Conservation (phyloP, 2,797 vertebrate genomes). For the Florisuga fusca region DNA sequence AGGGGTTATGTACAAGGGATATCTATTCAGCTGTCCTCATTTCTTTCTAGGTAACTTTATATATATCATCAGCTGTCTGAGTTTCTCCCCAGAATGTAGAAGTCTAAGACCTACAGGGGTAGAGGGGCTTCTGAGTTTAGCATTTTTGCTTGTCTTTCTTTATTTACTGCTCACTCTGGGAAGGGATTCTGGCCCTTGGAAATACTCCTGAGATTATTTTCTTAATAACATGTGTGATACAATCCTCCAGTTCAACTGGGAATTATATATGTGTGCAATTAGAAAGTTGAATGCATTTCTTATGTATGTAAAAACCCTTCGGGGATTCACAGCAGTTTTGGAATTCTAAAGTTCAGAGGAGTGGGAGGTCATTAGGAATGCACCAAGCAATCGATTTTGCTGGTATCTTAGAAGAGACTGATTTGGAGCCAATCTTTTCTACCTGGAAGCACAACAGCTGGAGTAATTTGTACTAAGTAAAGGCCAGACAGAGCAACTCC, state of each 20-base stretch:
- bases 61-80: neutral
- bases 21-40: neutral
- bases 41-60: neutral
- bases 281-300: neutral
- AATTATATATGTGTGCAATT: neutral
- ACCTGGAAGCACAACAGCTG: neutral
- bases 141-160: neutral
- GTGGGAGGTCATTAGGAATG: neutral
- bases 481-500: neutral
- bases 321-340: neutral
- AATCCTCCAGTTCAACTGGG: neutral
- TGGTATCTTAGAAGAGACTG: neutral
- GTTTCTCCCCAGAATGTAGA: neutral
- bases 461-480: conserved; percentile 19
- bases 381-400: neutral
- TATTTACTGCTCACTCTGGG: neutral
- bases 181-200: neutral
- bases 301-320: neutral
- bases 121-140: neutral
- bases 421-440: conserved; percentile 21
- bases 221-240: neutral
- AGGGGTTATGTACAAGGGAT: neutral
- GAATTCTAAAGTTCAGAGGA: neutral
- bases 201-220: neutral
- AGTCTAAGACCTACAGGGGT: neutral